phyloP scores from a whole-genome alignment of 1,140 invertebrate species.

The Pogonognathellus flavescens region DNA sequence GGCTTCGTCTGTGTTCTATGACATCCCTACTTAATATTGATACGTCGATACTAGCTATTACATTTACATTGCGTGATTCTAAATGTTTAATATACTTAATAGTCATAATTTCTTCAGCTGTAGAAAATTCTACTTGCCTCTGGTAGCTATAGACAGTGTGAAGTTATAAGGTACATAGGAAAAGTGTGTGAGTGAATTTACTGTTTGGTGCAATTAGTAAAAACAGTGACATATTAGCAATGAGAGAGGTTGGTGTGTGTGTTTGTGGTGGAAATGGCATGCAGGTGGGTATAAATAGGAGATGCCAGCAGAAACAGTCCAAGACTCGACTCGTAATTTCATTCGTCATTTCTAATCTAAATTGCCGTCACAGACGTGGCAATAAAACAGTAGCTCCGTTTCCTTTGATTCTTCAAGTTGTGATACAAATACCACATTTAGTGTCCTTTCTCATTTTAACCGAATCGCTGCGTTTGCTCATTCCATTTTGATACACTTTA shows the following conservation, averaged over 20 bases:
- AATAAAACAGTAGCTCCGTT: slow-evolving; percentile 31
- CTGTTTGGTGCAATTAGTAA: too few species aligned
- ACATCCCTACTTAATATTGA: background rate
- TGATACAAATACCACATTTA: background rate
- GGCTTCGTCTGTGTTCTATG: background rate
- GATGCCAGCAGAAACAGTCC: slow-evolving; percentile 7
- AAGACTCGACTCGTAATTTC: slow-evolving; percentile 33
- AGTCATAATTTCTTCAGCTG: too few species aligned
- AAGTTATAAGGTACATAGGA: too few species aligned
- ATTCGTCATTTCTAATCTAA: slow-evolving; percentile 40
- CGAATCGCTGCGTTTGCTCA: background rate
- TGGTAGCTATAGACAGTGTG: too few species aligned
- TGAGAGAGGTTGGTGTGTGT: background rate
- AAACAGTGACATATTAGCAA: background rate
- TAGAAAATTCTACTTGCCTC: too few species aligned
- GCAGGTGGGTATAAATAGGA: slow-evolving; percentile 44
- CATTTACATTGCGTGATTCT: background rate
- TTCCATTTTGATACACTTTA: background rate
- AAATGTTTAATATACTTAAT: background rate
- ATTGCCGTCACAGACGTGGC: background rate
- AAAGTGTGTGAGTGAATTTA: too few species aligned
- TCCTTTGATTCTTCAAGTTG: slow-evolving; percentile 27
- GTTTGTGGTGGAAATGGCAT: background rate
- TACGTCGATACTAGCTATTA: background rate
- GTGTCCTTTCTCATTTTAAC: background rate